These are phyloP conservation scores for Caenorhabditis sp. DNA, from an alignment of 2,888 invertebrate species.

Conservation along the genomic window DNA sequence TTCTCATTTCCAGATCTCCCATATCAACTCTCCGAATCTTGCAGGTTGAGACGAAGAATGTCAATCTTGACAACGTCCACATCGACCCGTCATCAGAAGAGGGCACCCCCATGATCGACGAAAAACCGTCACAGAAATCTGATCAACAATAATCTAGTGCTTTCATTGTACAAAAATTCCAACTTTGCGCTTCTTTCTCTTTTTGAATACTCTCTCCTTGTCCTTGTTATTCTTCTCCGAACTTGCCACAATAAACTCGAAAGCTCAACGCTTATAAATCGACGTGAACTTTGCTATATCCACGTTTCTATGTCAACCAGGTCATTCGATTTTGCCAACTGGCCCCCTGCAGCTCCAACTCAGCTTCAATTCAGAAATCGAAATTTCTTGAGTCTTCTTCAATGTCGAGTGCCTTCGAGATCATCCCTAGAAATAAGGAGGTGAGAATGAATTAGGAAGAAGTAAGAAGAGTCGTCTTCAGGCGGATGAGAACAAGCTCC, in stretches of 20 bases:
- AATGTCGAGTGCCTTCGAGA: slow-evolving; percentile 50
- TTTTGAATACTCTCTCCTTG: slow-evolving; percentile 13
- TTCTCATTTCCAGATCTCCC: background rate
- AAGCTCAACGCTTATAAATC: background rate
- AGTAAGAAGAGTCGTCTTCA: background rate
- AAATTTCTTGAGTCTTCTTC: slow-evolving; percentile 21
- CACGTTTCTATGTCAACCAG: background rate
- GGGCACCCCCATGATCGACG: slow-evolving; percentile 69
- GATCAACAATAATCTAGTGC: slow-evolving; percentile 34
- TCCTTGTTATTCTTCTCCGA: slow-evolving; percentile 1
- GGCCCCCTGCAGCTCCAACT: background rate
- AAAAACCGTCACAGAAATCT: slow-evolving; percentile 41
- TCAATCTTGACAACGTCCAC: slow-evolving; percentile 70
- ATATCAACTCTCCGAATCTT: background rate
- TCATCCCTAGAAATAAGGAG: slow-evolving; percentile 49
- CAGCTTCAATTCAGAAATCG: background rate
- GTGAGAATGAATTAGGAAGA: slow-evolving; percentile 6
- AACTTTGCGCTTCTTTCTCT: slow-evolving; percentile 24
- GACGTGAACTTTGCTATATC: slow-evolving; percentile 13
- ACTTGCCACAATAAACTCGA: slow-evolving; percentile 32
- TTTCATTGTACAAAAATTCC: slow-evolving; percentile 60
- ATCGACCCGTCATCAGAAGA: slow-evolving; percentile 61
- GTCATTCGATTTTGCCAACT: background rate
- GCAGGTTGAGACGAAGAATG: slow-evolving; percentile 72
- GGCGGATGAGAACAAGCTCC: slow-evolving; percentile 47